These are phyloP conservation scores for Probaryconus sp. DNA, from an alignment of 1,140 invertebrate genomes.

Conservation along the genomic window DNA sequence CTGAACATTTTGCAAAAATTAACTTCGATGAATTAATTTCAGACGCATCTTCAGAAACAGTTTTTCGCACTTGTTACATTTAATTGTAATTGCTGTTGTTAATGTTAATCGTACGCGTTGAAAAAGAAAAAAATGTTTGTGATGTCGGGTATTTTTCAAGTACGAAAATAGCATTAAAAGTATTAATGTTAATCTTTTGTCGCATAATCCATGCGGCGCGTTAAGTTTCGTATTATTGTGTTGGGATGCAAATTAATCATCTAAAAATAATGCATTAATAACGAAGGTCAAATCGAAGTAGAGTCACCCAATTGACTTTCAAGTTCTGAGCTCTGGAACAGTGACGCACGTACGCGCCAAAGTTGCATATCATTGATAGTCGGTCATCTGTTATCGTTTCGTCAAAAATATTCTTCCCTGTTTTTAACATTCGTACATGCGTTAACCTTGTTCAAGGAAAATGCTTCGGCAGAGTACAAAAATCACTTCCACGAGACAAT, in stretches of 20 bases:
- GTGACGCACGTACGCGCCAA: slow-evolving; percentile 50
- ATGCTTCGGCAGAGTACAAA: no score
- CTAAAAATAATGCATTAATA: slow-evolving; percentile 59
- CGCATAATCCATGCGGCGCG: slow-evolving; percentile 9
- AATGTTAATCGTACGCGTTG: no score
- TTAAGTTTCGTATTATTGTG: slow-evolving; percentile 18
- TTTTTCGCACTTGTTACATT: no score
- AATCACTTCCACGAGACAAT: no score
- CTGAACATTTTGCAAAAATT: no score
- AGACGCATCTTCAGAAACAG: no score
- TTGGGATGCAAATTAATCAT: slow-evolving; percentile 56
- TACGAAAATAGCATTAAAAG: slow-evolving; percentile 1
- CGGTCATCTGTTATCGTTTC: slow-evolving; percentile 43
- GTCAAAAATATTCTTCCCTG: slow-evolving; percentile 26
- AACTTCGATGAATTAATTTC: no score
- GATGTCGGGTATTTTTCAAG: no score
- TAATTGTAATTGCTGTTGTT: no score
- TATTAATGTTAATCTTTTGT: slow-evolving; percentile 14
- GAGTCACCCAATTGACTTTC: slow-evolving; percentile 57
- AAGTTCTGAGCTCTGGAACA: slow-evolving; percentile 56
- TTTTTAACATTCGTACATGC: slow-evolving; percentile 29
- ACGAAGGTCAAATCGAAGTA: slow-evolving; percentile 50
- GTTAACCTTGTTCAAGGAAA: no score
- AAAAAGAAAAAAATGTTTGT: no score
- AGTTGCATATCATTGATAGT: slow-evolving; percentile 49